A percentile compares a stretch with the other conserved stretches of the same genome.
phyloP scores from a whole-genome alignment of 2,113 vertebrate genomes.

The Heloderma charlesbogerti region DNA sequence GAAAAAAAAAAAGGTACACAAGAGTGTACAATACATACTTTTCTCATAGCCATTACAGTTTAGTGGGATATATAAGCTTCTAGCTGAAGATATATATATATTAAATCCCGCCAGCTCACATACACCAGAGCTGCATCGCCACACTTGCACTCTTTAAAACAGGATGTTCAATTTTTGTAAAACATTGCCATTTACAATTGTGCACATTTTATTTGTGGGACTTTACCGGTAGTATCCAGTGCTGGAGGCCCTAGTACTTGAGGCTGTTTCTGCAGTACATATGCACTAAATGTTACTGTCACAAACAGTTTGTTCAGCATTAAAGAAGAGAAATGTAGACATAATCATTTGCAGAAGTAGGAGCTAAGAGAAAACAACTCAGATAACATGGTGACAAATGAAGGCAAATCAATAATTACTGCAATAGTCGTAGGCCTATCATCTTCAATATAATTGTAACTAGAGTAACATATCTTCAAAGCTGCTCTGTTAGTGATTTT shows the following conservation, averaged over 20 bases:
- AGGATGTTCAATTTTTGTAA: background rate
- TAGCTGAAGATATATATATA: background rate
- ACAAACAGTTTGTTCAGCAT: background rate
- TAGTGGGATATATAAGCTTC: background rate
- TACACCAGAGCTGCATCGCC: background rate
- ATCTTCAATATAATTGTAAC: background rate
- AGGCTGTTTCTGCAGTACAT: background rate
- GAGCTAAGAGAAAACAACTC: background rate
- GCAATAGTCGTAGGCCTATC: background rate
- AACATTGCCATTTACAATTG: background rate
- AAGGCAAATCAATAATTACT: constrained; percentile 4
- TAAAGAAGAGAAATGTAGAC: background rate
- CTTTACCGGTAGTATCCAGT: background rate
- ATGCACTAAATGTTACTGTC: background rate
- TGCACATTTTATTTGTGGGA: background rate
- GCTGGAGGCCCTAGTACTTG: background rate
- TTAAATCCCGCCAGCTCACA: background rate
- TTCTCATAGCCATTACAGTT: background rate
- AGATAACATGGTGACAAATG: background rate
- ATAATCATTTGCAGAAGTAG: constrained; percentile 2
- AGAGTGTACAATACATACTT: too few relatives aligned
- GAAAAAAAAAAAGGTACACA: background rate
- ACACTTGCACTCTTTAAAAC: background rate
- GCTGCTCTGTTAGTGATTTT: background rate
- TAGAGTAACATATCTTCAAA: constrained; percentile 27